Evolutionary conservation across 2,113 vertebrate species (phyloP).

Genomic region (Ciconia maguari): DNA sequence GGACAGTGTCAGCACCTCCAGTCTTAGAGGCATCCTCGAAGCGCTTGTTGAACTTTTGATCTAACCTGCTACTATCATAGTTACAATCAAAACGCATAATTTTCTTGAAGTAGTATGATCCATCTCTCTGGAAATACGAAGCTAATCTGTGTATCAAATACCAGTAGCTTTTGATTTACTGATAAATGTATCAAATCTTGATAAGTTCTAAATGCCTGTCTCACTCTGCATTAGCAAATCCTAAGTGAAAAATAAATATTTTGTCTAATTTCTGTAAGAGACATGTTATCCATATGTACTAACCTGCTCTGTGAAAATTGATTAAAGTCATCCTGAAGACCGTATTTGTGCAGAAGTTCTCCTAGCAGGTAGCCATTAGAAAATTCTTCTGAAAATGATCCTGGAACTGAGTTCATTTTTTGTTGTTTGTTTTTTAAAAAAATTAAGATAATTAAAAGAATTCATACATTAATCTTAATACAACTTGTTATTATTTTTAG

Average conservation of each 20-base stretch:
- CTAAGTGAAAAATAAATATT: not conserved
- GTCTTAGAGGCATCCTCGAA: not conserved
- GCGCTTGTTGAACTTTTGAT: not conserved
- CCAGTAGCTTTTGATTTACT: not conserved
- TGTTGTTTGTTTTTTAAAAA: not conserved
- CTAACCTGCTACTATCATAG: not conserved
- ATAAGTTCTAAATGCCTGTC: not conserved
- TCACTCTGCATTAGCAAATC: not conserved
- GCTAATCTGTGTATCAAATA: not conserved
- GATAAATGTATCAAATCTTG: not conserved
- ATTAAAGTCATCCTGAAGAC: constrained; percentile 88
- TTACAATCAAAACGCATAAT: not conserved
- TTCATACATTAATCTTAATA: not conserved
- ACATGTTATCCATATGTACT: constrained; percentile 4
- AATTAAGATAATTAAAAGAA: not conserved
- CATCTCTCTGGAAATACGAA: not conserved
- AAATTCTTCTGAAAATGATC: constrained; percentile 84
- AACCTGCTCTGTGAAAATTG: constrained; percentile 90
- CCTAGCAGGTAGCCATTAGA: constrained; percentile 91
- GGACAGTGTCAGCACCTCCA: not conserved
- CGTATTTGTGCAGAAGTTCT: constrained; percentile 88
- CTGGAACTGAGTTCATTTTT: constrained; percentile 73
- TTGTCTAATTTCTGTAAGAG: not conserved
- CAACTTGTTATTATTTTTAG: not conserved
- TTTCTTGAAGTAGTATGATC: not conserved